Evolutionary conservation across 2,797 vertebrate species (phyloP), one percentile per base, ranked within the genome.

Genomic region (Sorex maritimensis): DNA sequence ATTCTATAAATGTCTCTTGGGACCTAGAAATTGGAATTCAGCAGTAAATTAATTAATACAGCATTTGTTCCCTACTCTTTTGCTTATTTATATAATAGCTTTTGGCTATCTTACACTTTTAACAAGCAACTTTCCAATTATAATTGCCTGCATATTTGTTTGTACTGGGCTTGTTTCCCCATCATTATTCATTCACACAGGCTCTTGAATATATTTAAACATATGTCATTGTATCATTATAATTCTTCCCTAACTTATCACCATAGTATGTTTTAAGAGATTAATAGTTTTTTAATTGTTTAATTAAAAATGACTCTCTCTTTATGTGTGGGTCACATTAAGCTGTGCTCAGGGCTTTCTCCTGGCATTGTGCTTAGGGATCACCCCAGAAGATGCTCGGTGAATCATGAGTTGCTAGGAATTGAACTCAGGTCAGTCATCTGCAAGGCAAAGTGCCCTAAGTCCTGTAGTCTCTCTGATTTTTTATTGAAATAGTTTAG

Each of bases 221-320:
- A 46, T 79, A 61, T 30, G 1, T 46, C 1, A 9, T 14, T 80
- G 14, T 2, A 75, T 72, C 67, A 78, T 92, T 75, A 73, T 3
- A 58, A 24, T 75, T 69, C 41, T 84, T 81, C 6, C 44, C 12
- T 34, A 68, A 46, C 24, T 75, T 94, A 80, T 6, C 41, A 38
- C 26, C 17, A 84, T 67, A 23, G 49, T 11, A 34, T 38, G 46
- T 87, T 93, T 81, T 41, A 65, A 92, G 84, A 93, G 44, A 38
- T 68, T 63, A 91, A 85, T 49, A 52, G 8, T 80, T 68, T 86
- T 15, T 26, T 30, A 73, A 21, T 17, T 5, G 92, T 41, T 74
- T 63, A 58, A 21, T 94, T 9, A 68, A 85, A 80, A 74, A 75
- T 41, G 13, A 14, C 52, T 55, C 52, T 14, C 52, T 55, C 52